Percentiles rank a stretch among this genome's conserved stretches.
phyloP scores from a whole-genome alignment of 1,140 invertebrate species.

The Cryptotermes secundus region DNA sequence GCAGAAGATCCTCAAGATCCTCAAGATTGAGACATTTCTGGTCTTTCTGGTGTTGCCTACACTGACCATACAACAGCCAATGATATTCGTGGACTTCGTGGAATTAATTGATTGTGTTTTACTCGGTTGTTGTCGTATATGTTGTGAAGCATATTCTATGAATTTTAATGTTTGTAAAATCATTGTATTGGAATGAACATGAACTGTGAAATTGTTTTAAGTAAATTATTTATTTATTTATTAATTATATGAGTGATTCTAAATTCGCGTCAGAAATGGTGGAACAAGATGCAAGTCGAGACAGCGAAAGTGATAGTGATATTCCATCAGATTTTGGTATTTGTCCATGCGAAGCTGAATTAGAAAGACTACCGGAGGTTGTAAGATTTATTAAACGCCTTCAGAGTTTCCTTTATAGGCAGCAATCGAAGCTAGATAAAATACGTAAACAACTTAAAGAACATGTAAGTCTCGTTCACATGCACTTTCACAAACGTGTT shows the following conservation, averaged over 20 bases:
- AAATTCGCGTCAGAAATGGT: neutral
- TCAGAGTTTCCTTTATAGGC: slow-evolving; percentile 7
- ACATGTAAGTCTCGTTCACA: neutral
- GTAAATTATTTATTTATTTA: too few relatives aligned
- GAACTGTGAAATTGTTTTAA: neutral
- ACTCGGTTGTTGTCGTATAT: neutral
- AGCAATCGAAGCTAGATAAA: neutral
- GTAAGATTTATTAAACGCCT: slow-evolving; percentile 16
- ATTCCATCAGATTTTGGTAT: slow-evolving; percentile 11
- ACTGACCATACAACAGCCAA: neutral
- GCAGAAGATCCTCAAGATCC: too few relatives aligned
- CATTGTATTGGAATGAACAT: neutral
- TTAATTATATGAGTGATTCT: neutral
- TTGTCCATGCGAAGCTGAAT: slow-evolving; percentile 11
- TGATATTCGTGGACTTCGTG: too few relatives aligned
- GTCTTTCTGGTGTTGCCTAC: neutral
- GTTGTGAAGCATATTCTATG: too few relatives aligned
- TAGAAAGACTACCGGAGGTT: slow-evolving; percentile 9
- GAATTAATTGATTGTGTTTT: too few relatives aligned
- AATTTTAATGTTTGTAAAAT: neutral
- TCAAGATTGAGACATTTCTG: too few relatives aligned
- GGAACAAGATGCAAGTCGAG: neutral
- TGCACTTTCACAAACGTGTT: neutral
- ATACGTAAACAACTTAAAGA: neutral
- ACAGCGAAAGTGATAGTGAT: neutral